These are phyloP conservation scores for Cyprinus carpio DNA, from an alignment of 2,113 vertebrate species.

Conservation along the genomic window DNA sequence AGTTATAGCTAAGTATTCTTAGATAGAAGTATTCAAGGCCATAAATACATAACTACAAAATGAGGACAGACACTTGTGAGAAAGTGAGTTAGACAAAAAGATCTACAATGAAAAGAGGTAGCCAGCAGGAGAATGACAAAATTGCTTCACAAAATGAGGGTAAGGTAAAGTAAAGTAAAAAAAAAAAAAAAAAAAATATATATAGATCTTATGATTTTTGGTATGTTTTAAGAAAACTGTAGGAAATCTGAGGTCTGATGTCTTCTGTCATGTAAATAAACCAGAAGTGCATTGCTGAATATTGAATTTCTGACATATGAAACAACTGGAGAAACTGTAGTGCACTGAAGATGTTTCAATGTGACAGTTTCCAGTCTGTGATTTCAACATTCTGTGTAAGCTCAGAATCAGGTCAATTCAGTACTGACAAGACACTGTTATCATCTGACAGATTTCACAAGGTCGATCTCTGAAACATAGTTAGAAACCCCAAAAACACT, in stretches of 20 bases:
- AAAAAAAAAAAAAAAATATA: no score
- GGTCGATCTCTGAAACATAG: conserved; percentile 20
- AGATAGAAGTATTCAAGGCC: background rate
- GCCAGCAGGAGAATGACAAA: background rate
- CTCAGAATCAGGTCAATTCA: conserved; percentile 4
- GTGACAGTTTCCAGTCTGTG: background rate
- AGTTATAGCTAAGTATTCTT: background rate
- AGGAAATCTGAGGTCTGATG: background rate
- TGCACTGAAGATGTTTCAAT: background rate
- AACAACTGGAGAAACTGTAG: background rate
- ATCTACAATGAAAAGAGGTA: background rate
- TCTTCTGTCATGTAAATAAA: background rate
- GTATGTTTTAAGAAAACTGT: no score
- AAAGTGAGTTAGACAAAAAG: background rate
- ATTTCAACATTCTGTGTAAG: background rate
- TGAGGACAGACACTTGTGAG: background rate
- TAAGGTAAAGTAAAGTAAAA: no score
- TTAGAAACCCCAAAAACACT: background rate
- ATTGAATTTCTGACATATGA: background rate
- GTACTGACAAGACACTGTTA: conserved; percentile 21
- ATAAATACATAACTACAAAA: background rate
- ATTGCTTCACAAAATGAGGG: background rate
- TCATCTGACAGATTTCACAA: conserved; percentile 26
- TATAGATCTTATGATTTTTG: no score
- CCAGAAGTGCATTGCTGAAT: background rate